Evolutionary conservation across 2,888 invertebrate genomes (phyloP).

Genomic region (Thera britannica): DNA sequence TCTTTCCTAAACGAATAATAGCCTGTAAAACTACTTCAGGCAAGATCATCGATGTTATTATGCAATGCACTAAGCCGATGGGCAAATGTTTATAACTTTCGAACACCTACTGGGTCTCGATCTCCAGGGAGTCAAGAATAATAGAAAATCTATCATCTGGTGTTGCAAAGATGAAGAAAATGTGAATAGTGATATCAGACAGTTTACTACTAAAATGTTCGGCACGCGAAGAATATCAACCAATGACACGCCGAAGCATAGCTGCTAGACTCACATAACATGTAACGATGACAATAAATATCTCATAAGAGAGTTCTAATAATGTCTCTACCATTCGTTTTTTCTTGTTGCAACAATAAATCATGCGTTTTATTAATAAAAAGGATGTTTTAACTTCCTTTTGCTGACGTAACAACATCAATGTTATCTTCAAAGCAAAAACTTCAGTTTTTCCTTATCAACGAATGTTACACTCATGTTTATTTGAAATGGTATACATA

Average conservation of each 20-base stretch:
- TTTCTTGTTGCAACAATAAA: no score
- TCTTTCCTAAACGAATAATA: no score
- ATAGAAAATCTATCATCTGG: background rate
- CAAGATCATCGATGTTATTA: no score
- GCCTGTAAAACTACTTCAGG: no score
- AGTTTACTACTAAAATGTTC: background rate
- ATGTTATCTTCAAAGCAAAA: conserved; percentile 19
- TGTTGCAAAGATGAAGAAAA: background rate
- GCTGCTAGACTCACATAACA: background rate
- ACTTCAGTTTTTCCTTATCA: conserved; percentile 36
- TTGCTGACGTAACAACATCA: conserved; percentile 7
- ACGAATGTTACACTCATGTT: conserved; percentile 32
- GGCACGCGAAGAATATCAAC: background rate
- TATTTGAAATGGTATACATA: conserved; percentile 40
- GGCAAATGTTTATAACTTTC: no score
- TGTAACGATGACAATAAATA: background rate
- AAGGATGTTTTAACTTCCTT: background rate
- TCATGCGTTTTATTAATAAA: no score
- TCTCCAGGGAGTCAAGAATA: background rate
- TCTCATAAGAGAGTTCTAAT: background rate
- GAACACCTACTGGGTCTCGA: no score
- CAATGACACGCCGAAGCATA: background rate
- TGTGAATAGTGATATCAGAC: background rate
- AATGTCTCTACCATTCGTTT: no score
- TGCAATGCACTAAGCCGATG: no score